Conservation (phyloP, 2,888 invertebrate species). For the Alsophila aescularia region DNA sequence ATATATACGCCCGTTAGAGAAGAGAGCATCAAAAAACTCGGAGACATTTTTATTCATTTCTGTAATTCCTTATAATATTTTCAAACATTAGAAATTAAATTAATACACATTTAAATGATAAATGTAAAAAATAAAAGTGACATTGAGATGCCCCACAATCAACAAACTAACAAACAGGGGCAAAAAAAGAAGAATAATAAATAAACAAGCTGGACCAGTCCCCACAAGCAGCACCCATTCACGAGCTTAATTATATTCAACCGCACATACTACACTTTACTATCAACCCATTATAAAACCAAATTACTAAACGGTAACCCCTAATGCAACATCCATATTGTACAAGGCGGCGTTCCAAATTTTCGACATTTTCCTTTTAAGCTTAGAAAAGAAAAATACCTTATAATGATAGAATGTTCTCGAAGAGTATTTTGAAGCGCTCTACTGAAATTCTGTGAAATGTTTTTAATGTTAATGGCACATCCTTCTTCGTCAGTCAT, state of each 20-base stretch:
- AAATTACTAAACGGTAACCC: constrained; percentile 19
- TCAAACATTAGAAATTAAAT: too few relatives aligned
- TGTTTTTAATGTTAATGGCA: constrained; percentile 41
- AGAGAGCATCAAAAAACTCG: too few relatives aligned
- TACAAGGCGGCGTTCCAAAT: constrained; percentile 9
- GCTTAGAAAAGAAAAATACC: constrained; percentile 21
- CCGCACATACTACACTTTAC: constrained; percentile 5
- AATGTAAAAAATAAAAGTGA: too few relatives aligned
- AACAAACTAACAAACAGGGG: too few relatives aligned
- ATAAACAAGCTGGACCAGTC: too few relatives aligned
- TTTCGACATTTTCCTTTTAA: constrained; percentile 18
- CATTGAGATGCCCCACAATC: too few relatives aligned
- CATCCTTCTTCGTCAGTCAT: constrained; percentile 42
- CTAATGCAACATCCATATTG: constrained; percentile 13
- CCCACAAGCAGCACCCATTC: too few relatives aligned
- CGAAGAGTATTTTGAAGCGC: constrained; percentile 27
- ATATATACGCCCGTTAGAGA: too few relatives aligned
- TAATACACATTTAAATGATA: too few relatives aligned
- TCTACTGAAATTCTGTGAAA: constrained; percentile 31
- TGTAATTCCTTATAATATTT: too few relatives aligned
- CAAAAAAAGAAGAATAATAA: too few relatives aligned
- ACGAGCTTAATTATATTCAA: background rate
- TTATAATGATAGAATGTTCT: constrained; percentile 30
- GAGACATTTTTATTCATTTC: too few relatives aligned
- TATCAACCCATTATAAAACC: constrained; percentile 12